phyloP scores from a whole-genome alignment of 2,888 invertebrate genomes.

The Caenorhabditis auriculariae region DNA sequence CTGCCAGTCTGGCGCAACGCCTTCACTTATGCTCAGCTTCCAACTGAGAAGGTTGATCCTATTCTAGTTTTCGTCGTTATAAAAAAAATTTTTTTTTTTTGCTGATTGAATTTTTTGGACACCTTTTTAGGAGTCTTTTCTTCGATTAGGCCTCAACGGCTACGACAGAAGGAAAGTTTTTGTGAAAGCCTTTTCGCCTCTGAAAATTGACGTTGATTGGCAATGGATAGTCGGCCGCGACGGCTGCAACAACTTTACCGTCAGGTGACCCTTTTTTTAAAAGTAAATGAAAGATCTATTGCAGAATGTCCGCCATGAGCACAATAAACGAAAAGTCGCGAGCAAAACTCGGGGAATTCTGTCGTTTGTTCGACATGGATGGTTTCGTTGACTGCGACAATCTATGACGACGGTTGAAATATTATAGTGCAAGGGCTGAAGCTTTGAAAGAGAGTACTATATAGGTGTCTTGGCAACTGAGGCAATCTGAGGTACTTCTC shows the following conservation, averaged over 20 bases:
- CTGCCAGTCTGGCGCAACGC: slow-evolving; percentile 44
- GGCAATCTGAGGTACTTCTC: too few species aligned
- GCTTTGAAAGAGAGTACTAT: too few species aligned
- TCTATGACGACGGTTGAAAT: too few species aligned
- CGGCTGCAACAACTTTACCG: slow-evolving; percentile 43
- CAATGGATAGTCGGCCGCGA: slow-evolving; percentile 35
- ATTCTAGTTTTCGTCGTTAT: too few species aligned
- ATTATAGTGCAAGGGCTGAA: too few species aligned
- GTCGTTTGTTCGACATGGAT: slow-evolving; percentile 38
- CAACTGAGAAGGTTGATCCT: slow-evolving; percentile 12
- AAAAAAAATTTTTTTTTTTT: too few species aligned
- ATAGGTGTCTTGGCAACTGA: too few species aligned
- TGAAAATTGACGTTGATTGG: slow-evolving; percentile 50
- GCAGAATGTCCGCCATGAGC: slow-evolving; percentile 47
- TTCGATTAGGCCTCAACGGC: slow-evolving; percentile 30
- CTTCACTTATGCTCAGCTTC: slow-evolving; percentile 43
- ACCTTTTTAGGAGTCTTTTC: too few species aligned
- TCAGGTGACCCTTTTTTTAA: slow-evolving; percentile 21
- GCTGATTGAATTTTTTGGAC: too few species aligned
- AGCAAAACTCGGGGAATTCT: slow-evolving; percentile 34
- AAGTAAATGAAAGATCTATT: slow-evolving; percentile 4
- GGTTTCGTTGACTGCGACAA: slow-evolving; percentile 41
- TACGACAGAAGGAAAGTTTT: slow-evolving; percentile 24
- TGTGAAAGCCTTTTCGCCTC: slow-evolving; percentile 34
- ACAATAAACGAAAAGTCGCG: slow-evolving; percentile 29